Base-by-base conservation (phyloP, 2,888 invertebrate genomes). In the Latrodectus hesperus region DNA sequence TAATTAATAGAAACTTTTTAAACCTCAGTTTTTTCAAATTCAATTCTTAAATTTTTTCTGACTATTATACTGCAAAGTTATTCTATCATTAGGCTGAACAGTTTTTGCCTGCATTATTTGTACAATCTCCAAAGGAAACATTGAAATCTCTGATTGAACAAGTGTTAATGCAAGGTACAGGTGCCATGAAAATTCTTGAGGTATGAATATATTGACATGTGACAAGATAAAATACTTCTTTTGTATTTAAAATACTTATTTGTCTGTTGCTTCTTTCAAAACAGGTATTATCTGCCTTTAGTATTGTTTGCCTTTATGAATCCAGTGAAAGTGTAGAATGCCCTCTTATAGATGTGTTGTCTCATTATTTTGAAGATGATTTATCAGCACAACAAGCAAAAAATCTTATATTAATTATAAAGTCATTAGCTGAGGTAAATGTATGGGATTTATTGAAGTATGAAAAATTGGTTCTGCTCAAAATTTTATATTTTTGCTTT, bases 101-200 rank as follows among this genome's bases (percentile, higher is more conserved):
- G n/a, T 52, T 6, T 53, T 52, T 81, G 52, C 74, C 67, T 53
- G 73, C 81, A 2, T 65, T 81, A 22, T 74, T 81, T 22, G 17
- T 81, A n/a, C 81, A 81, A 67, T 53, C 65, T 22, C 81, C 81
- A 11, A 22, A 17, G 16, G 14, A 12, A 16, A 53, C 73, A 38
- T 55, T 81, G 52, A 11, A 73, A 14, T 65, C 55, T 10, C 10
- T 81, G 12, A 65, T 81, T 81, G 73, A 73, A 14, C 81, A 81
- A 53, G 73, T 67, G 14, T 74, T 81, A 26, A 16, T 74, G 4
- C 52, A 38, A 17, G 74, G 81, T 10, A 11, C 53, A 38, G 49
- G 67, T 16, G 81, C 53, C 22, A 81, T 74, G 51, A 38, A 51
- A 52, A 22, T 74, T n/a, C 17, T 74, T 16, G n/a, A 52, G 5